Evolutionary conservation across 2,888 invertebrate species (phyloP), one percentile per base, ranked within the genome.

Genomic region (Melieria picta): DNA sequence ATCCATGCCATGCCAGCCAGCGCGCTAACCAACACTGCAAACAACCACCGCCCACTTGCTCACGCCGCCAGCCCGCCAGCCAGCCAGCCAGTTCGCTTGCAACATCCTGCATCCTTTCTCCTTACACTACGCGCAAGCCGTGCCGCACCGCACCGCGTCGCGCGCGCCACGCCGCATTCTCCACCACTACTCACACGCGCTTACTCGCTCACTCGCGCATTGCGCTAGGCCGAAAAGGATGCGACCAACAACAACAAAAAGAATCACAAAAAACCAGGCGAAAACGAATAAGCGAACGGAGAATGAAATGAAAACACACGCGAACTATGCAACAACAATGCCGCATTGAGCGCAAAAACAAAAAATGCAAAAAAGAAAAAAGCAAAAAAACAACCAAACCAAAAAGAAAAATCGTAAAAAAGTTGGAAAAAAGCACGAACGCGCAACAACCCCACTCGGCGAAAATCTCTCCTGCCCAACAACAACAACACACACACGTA

Each of bases 381-480:
- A 57, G 47, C 42, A n/a, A 3, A 9, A 45, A 61, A 67, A 9
- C 48, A 46, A 69, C 50, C 7, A 58, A 30, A 48, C n/a, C 9
- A 45, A 13, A 9, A 45, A 55, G 46, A 55, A 63, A 57, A 47
- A 11, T 56, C 56, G 67, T 7, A 47, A 47, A 67, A 67, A 67
- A 67, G 16, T 7, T 58, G 52, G 45, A 61, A 50, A 67, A 60
- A 71, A 69, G 60, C 9, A 71, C 65, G 67, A 48, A 68, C 66
- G n/a, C 63, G 47, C 46, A 62, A 71, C 65, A 70, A 74, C 69
- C 74, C 72, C 72, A 69, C 75, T 74, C 69, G 71, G 74, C 75
- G 78, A 75, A 80, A 80, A 75, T 68, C 75, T 80, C 78, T 78
- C 75, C 43, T 43, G 79, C 77, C 80, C 80, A 80, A 82, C 81